phyloP scores from a whole-genome alignment of 2,113 vertebrate species.

The Thermophis baileyi region DNA sequence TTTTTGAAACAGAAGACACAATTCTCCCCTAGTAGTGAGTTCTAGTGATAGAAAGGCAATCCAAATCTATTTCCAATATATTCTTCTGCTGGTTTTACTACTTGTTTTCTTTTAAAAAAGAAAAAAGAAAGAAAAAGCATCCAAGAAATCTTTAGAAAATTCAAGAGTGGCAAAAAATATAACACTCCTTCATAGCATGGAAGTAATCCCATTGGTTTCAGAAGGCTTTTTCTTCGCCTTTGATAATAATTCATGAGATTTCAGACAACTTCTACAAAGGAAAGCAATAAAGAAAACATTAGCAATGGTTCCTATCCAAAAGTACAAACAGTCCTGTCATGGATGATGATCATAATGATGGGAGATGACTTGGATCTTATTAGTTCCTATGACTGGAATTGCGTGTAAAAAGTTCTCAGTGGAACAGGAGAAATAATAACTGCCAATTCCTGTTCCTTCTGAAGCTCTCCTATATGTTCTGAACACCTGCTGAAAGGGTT shows the following conservation, averaged over 20 bases:
- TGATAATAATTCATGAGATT: conserved; percentile 69
- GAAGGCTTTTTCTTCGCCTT: conserved; percentile 63
- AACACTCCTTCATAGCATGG: conserved; percentile 66
- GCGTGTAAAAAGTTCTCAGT: not conserved
- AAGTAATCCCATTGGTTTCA: conserved; percentile 64
- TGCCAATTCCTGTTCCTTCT: not conserved
- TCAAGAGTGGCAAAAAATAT: conserved; percentile 51
- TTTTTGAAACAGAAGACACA: conserved; percentile 65
- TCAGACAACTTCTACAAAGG: conserved; percentile 85
- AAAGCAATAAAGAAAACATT: conserved; percentile 60
- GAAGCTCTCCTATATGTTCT: not conserved
- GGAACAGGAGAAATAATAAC: not conserved
- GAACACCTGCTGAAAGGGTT: not conserved
- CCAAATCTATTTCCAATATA: conserved; percentile 62
- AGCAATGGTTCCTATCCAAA: not conserved
- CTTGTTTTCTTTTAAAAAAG: conserved; percentile 47
- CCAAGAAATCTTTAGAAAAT: conserved; percentile 70
- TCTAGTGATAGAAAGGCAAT: conserved; percentile 63
- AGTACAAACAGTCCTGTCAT: not conserved
- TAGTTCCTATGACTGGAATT: not conserved
- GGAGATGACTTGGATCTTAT: not conserved
- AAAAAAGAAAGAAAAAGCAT: conserved; percentile 55
- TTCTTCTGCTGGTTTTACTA: conserved; percentile 73
- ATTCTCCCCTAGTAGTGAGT: conserved; percentile 68
- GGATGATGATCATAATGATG: not conserved